Evolutionary conservation across 2,113 vertebrate genomes (phyloP), one percentile per base, ranked within the genome.

Genomic region (Protobothrops flavoviridis): DNA sequence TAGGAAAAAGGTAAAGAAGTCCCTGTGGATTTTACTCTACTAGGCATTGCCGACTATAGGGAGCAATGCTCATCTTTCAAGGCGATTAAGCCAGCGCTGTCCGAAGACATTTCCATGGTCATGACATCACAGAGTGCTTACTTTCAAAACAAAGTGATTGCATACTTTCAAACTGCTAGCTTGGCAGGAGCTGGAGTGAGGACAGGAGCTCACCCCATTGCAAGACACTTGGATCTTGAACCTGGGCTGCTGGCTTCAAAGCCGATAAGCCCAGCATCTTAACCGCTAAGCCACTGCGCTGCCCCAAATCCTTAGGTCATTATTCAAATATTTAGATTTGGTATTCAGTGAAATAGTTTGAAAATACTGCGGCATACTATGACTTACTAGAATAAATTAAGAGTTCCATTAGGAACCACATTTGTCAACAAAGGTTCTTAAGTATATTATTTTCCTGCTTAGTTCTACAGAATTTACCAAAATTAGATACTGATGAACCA

Each of bases 241-340:
- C 26, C 59, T 64, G 24, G 11, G 26, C 26, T 64, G 26, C 10
- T 0, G 29, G 59, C 26, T 61, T 61, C 15, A 29, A 13, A 69
- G 64, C 29, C 29, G 33, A 69, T 13, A 69, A 33, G 29, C 29
- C 29, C 61, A 69, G 29, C 11, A 1, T 69, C 29, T n/a, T 15
- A n/a, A 69, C 61, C 4, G 5, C 12, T 69, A 29, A 69, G 61
- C 11, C 29, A 69, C 29, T 12, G 0, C 1, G 0, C 64, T 1
- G 0, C 12, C 64, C 64, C 29, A 69, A 69, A 33, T 21, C 93
- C 95, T 96, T 95, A 48, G 92, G 88, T 94, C 94, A 95, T 55
- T 87, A 55, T 89, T 93, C 0, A 3, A 61, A 45, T 43, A 85
- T 59, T 94, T 74, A 57, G 9, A 61, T 94, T 95, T 91, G 91